These are phyloP conservation scores for Spodoptera frugiperda DNA, from an alignment of 1,140 invertebrate species.

Conservation along the genomic window DNA sequence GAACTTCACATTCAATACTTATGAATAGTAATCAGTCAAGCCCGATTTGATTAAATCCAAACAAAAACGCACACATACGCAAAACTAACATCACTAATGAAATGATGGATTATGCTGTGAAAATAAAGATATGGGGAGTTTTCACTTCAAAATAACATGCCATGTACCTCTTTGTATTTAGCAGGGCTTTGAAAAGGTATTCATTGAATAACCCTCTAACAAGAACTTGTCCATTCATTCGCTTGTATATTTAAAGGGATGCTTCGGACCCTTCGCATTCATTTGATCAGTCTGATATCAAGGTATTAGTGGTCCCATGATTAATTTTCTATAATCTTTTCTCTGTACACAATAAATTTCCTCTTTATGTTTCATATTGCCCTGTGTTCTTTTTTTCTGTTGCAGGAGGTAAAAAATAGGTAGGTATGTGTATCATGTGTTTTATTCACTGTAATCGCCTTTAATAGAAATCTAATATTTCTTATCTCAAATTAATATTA, in stretches of 20 bases:
- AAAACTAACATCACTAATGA: slow-evolving; percentile 2
- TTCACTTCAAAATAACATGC: background rate
- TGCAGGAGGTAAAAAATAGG: background rate
- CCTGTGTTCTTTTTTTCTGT: background rate
- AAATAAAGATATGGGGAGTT: slow-evolving; percentile 9
- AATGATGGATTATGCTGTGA: slow-evolving; percentile 8
- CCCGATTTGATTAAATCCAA: too few relatives aligned
- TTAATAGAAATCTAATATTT: too few relatives aligned
- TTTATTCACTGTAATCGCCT: too few relatives aligned
- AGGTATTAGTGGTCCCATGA: background rate
- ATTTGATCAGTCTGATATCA: slow-evolving; percentile 13
- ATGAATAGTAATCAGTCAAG: too few relatives aligned
- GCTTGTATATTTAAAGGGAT: background rate
- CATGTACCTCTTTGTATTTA: background rate
- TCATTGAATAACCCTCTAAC: slow-evolving; percentile 1
- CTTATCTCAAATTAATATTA: too few relatives aligned
- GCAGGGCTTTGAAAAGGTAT: background rate
- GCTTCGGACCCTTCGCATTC: background rate
- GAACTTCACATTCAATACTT: too few relatives aligned
- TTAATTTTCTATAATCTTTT: slow-evolving; percentile 13
- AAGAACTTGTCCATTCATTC: slow-evolving; percentile 6
- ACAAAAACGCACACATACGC: too few relatives aligned
- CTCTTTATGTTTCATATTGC: background rate
- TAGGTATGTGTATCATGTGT: too few relatives aligned
- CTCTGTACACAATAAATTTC: background rate